A percentile compares a stretch with the other conserved stretches of the same genome.
phyloP scores from a whole-genome alignment of 2,888 invertebrate genomes.

The Hirtodrosophila trivittata region DNA sequence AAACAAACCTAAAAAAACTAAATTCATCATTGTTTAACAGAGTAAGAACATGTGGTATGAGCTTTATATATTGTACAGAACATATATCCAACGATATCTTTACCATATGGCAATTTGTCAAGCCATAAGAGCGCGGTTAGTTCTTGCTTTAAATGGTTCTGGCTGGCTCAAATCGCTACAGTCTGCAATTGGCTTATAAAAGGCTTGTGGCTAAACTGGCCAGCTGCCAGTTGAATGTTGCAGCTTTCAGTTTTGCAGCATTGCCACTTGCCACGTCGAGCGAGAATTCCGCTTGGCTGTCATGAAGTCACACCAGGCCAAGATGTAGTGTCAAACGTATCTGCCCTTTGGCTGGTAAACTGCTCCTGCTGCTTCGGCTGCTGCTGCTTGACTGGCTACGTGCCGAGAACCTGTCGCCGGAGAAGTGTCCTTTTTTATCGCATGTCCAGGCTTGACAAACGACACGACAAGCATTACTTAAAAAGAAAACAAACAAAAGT shows the following conservation, averaged over 20 bases:
- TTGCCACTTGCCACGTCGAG: constrained; percentile 15
- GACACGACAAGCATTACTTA: constrained; percentile 28
- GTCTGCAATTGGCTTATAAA: constrained; percentile 51
- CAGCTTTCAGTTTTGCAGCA: constrained; percentile 1
- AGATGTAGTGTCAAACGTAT: constrained; percentile 30
- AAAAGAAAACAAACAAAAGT: constrained; percentile 1
- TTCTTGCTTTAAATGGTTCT: constrained; percentile 10
- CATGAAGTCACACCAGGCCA: constrained; percentile 44
- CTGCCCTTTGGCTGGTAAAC: constrained; percentile 13
- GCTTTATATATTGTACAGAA: neutral
- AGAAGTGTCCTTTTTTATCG: constrained; percentile 34
- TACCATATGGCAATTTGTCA: constrained; percentile 43
- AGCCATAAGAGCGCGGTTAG: constrained; percentile 7
- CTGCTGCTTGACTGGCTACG: constrained; percentile 41
- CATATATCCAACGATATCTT: constrained; percentile 5
- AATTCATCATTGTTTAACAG: neutral
- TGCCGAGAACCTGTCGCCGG: constrained; percentile 53
- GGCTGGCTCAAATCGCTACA: constrained; percentile 11
- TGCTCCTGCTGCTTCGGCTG: constrained; percentile 1
- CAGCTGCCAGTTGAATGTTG: constrained; percentile 56
- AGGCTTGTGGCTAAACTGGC: constrained; percentile 43
- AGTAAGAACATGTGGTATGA: constrained; percentile 15
- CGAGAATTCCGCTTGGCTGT: constrained; percentile 46
- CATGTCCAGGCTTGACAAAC: constrained; percentile 43
- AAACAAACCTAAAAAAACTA: too few species aligned